These are phyloP conservation scores for Regulus satrapa DNA, from an alignment of 2,113 vertebrate genomes.

Conservation along the genomic window DNA sequence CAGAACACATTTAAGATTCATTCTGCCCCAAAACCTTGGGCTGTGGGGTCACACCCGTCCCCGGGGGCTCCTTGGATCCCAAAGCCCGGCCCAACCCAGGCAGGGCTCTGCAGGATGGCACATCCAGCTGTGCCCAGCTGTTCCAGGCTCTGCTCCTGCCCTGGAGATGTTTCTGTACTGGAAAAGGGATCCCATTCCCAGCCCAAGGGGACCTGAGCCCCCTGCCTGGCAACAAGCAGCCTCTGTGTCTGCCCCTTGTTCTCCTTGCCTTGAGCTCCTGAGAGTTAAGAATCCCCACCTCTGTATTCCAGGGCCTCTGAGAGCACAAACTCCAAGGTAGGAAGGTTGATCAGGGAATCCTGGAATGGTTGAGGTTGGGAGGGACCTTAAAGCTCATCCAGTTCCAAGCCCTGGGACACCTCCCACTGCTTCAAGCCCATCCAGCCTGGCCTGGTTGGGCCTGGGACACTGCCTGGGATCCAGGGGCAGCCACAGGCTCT, in stretches of 20 bases:
- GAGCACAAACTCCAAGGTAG: rapidly evolving
- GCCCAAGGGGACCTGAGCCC: not conserved
- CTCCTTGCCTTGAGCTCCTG: not conserved
- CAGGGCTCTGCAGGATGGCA: not conserved
- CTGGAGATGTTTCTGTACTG: not conserved
- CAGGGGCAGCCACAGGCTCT: not conserved
- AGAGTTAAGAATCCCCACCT: not conserved
- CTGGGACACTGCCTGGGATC: not conserved
- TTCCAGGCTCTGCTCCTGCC: not conserved
- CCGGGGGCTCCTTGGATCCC: rapidly evolving
- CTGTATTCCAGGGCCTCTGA: not conserved
- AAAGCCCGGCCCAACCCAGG: no score
- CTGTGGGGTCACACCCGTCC: rapidly evolving
- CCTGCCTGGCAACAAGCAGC: not conserved
- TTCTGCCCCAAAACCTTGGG: rapidly evolving
- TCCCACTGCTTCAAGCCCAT: not conserved
- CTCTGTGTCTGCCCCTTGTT: rapidly evolving
- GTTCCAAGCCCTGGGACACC: not conserved
- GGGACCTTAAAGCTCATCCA: not conserved
- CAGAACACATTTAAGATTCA: rapidly evolving
- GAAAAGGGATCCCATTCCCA: not conserved
- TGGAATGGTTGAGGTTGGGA: not conserved
- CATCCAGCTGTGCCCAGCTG: not conserved
- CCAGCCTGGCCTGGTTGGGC: not conserved
- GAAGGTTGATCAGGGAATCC: not conserved